Evolutionary conservation across 2,797 vertebrate genomes (phyloP).

Genomic region (Triplophysa yarkandensis): DNA sequence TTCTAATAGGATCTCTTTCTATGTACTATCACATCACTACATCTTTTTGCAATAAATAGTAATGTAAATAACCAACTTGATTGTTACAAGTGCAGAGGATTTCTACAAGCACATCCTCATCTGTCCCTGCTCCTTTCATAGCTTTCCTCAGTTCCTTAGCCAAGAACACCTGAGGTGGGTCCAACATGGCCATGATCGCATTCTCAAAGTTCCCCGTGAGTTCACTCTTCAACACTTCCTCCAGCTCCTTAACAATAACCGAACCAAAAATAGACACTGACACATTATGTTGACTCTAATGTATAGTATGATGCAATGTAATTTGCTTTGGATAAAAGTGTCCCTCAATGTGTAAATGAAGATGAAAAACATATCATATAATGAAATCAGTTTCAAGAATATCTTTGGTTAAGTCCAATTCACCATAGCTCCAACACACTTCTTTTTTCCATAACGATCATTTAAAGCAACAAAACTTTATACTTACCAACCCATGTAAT

Average conservation of each 20-base stretch:
- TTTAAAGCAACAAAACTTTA: background rate
- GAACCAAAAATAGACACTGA: background rate
- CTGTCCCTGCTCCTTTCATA: constrained; percentile 71
- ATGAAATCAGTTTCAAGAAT: background rate
- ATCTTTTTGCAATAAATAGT: no score
- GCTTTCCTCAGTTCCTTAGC: constrained; percentile 81
- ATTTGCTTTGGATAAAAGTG: no score
- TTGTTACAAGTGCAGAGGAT: constrained; percentile 78
- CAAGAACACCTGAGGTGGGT: constrained; percentile 71
- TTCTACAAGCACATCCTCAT: constrained; percentile 76
- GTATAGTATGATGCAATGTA: no score
- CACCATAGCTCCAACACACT: background rate
- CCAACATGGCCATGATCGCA: constrained; percentile 79
- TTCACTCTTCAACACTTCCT: constrained; percentile 76
- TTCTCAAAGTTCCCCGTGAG: constrained; percentile 78
- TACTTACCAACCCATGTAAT: background rate
- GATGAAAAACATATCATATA: no score
- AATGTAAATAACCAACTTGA: constrained; percentile 50
- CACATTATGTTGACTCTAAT: background rate
- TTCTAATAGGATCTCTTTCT: background rate
- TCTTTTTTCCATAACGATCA: background rate
- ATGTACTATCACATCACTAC: background rate
- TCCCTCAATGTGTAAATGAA: no score
- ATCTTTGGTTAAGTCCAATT: background rate
- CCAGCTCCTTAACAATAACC: constrained; percentile 71